These are phyloP conservation scores for Cataglyphis altisquamis DNA, from an alignment of 2,888 invertebrate species.

Conservation along the genomic window DNA sequence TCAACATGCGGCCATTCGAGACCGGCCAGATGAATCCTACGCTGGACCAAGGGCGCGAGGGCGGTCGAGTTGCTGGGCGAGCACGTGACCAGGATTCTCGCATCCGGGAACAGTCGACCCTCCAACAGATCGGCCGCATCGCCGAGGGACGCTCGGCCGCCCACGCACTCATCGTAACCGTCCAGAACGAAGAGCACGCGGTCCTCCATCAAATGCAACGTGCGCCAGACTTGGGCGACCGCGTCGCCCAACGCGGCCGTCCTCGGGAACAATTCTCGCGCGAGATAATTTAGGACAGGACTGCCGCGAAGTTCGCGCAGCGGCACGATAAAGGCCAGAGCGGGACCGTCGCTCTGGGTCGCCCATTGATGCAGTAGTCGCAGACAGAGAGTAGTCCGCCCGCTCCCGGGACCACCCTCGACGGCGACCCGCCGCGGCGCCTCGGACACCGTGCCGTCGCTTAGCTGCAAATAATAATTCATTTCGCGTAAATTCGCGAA, in stretches of 20 bases:
- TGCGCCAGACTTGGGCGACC: constrained; percentile 86
- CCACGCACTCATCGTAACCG: constrained; percentile 87
- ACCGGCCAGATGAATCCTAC: constrained; percentile 87
- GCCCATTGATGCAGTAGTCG: constrained; percentile 88
- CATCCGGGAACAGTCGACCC: constrained; percentile 87
- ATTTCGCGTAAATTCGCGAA: background rate
- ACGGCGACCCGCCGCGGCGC: constrained; percentile 87
- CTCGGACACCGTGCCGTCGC: constrained; percentile 86
- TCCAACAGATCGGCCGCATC: constrained; percentile 87
- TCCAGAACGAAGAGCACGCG: constrained; percentile 87
- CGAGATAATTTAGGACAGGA: constrained; percentile 77
- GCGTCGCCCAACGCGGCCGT: constrained; percentile 80
- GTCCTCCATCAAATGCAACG: constrained; percentile 86
- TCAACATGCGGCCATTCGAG: constrained; percentile 87
- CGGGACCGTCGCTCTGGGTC: constrained; percentile 86
- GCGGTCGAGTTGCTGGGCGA: constrained; percentile 85
- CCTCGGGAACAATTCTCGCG: constrained; percentile 85
- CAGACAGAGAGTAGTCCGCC: constrained; percentile 87
- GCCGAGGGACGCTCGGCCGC: constrained; percentile 85
- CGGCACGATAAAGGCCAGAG: constrained; percentile 87
- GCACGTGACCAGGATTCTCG: constrained; percentile 87
- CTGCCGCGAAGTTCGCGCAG: constrained; percentile 87
- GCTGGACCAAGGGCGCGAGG: constrained; percentile 86
- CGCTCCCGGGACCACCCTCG: constrained; percentile 87
- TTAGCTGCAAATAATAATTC: constrained; percentile 81